Base-by-base conservation (phyloP, 2,797 vertebrate genomes). In the Phrynocephalus guinanensis region DNA sequence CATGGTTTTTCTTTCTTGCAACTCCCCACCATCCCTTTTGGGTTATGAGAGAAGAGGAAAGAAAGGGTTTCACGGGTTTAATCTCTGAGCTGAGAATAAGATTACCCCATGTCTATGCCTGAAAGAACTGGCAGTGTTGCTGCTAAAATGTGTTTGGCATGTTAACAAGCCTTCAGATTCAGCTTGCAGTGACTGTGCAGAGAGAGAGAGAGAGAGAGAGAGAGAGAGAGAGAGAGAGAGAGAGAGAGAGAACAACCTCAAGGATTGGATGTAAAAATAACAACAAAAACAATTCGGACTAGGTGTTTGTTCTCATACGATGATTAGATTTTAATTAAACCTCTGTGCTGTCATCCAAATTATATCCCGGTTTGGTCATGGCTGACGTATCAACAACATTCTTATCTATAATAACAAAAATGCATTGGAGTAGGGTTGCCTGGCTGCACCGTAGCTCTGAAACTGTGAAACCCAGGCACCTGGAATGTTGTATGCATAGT, bases 261-360 rank as follows among this genome's bases (percentile, higher is more conserved):
- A 93, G 67, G 88, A 94, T 26, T 90, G 90, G 86, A 11, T 84
- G 77, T 84, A 26, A 44, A 28, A 73, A 33, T 87, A 79, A 88
- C 38, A 92, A 90, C 86, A 79, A 87, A 28, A 92, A 90, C 10
- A 28, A 86, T 1, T 91, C 88, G 91, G 91, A 87, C 83, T 88
- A 91, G 90, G 73, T 90, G 75, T 89, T 93, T 94, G 75, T 91
- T 92, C 94, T 93, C 90, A 68, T 0, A 68, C 92, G 83, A 73
- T 91, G 81, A 92, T 93, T 93, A 93, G 88, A 90, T 92, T 95
- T 93, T 95, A 95, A 94, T 91, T 93, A 94, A 88, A 85, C 84
- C 79, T 79, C 88, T 91, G 63, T 95, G 93, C 89, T 93, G 89
- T 76, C 87, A 78, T 84, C 56, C 87, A 88, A 92, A 90, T 93